These are phyloP conservation scores for Eubucco bourcierii DNA, from an alignment of 2,113 vertebrate genomes.

Conservation along the genomic window DNA sequence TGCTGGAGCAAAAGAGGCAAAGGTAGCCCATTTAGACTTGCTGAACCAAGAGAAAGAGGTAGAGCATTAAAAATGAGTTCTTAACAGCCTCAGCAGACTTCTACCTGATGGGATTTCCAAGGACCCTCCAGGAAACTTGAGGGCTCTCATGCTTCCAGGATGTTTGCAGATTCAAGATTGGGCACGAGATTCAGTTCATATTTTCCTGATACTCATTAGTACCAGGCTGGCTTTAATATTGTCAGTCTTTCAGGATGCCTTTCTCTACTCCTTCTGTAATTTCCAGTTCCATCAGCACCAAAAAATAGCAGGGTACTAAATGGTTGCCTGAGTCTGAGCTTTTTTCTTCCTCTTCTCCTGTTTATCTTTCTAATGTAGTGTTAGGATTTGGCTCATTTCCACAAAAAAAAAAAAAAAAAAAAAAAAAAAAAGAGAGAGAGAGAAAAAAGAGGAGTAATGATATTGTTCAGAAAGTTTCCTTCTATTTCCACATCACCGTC, in stretches of 20 bases:
- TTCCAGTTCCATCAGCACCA: not conserved
- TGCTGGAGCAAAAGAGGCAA: not conserved
- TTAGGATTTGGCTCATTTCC: not conserved
- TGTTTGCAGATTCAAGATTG: not conserved
- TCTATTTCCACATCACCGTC: not conserved
- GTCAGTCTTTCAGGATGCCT: not conserved
- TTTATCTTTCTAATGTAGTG: not conserved
- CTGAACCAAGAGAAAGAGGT: not conserved
- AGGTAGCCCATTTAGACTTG: not conserved
- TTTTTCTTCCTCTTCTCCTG: not conserved
- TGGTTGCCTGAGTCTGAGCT: not conserved
- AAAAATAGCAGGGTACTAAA: not conserved
- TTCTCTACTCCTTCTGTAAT: not conserved
- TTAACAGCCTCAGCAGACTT: not conserved
- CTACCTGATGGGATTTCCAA: not conserved
- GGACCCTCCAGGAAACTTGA: fast-evolving
- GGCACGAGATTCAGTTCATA: not conserved
- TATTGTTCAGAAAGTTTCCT: not conserved
- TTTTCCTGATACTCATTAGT: not conserved
- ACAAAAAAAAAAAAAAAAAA: not conserved
- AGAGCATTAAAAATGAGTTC: not conserved
- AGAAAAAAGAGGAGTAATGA: not conserved
- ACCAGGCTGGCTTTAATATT: not conserved
- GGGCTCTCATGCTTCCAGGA: not conserved
- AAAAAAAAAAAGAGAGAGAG: too few species aligned